Percentiles rank a stretch among this genome's conserved stretches.
These are phyloP conservation scores for Chironomus striatipennis DNA, from an alignment of 1,140 invertebrate species.

Conservation along the genomic window DNA sequence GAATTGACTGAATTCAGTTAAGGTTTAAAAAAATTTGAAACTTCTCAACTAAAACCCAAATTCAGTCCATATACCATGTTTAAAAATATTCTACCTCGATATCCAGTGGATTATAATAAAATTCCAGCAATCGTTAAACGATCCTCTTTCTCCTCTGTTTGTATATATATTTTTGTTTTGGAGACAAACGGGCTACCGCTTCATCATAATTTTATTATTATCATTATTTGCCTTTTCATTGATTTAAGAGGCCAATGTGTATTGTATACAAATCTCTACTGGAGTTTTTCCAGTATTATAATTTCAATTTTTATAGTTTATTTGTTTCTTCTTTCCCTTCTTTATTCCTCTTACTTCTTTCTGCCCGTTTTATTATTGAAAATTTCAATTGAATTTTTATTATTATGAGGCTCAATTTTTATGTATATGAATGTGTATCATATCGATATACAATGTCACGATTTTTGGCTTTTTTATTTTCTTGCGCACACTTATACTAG, in stretches of 20 bases:
- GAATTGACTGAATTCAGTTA: no score
- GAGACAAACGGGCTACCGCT: conserved; percentile 20
- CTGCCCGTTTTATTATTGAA: not conserved
- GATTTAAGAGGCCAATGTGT: conserved; percentile 18
- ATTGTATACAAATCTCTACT: conserved; percentile 14
- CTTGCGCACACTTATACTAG: not conserved
- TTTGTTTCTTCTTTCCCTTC: not conserved
- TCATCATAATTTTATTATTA: conserved; percentile 21
- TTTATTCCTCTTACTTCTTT: not conserved
- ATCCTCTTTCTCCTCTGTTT: no score
- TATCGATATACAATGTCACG: not conserved
- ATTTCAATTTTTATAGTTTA: conserved; percentile 3
- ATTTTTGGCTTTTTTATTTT: no score
- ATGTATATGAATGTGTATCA: not conserved
- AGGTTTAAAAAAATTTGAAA: no score
- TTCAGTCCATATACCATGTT: not conserved
- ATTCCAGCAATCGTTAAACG: not conserved
- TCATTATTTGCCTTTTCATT: not conserved
- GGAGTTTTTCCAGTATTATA: conserved; percentile 1
- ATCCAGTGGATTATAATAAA: not conserved
- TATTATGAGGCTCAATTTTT: conserved; percentile 1
- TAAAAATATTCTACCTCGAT: not conserved
- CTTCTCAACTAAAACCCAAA: no score
- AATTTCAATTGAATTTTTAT: conserved; percentile 12
- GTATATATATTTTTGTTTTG: not conserved